These are phyloP conservation scores for Gavialis gangeticus DNA, from an alignment of 2,113 vertebrate genomes.

Conservation along the genomic window DNA sequence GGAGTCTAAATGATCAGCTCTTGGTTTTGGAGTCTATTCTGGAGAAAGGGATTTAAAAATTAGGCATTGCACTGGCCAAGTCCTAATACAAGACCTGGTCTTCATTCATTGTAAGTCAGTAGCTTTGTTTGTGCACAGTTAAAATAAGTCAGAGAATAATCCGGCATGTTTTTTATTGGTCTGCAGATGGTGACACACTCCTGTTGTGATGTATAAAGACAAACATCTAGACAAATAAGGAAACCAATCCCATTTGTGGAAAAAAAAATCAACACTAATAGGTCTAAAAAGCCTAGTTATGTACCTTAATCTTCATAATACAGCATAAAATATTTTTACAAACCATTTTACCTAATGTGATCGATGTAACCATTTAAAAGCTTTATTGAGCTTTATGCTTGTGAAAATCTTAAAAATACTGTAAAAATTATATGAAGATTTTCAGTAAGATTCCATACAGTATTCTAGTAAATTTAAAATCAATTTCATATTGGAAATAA, in stretches of 20 bases:
- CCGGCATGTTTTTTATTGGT: neutral
- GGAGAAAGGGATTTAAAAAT: too few species aligned
- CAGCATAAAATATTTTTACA: neutral
- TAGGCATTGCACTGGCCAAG: too few species aligned
- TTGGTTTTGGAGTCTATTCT: too few species aligned
- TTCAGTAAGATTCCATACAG: constrained; percentile 45
- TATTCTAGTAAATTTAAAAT: constrained; percentile 62
- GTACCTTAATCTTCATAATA: constrained; percentile 4
- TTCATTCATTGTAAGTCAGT: neutral
- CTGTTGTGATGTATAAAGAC: neutral
- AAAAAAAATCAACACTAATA: neutral
- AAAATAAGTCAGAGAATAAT: neutral
- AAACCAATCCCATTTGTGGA: neutral
- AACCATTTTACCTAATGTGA: neutral
- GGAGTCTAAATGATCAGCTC: too few species aligned
- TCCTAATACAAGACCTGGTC: neutral
- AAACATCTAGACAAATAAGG: neutral
- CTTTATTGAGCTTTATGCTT: constrained; percentile 67
- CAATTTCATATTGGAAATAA: constrained; percentile 67
- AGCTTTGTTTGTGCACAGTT: neutral
- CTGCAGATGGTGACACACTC: neutral
- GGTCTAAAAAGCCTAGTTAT: neutral
- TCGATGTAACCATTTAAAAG: constrained; percentile 47
- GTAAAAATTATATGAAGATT: constrained; percentile 63
- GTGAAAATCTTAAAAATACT: constrained; percentile 64